Evolutionary conservation across 2,888 invertebrate species (phyloP).

Genomic region (Rhodophaea formosa): DNA sequence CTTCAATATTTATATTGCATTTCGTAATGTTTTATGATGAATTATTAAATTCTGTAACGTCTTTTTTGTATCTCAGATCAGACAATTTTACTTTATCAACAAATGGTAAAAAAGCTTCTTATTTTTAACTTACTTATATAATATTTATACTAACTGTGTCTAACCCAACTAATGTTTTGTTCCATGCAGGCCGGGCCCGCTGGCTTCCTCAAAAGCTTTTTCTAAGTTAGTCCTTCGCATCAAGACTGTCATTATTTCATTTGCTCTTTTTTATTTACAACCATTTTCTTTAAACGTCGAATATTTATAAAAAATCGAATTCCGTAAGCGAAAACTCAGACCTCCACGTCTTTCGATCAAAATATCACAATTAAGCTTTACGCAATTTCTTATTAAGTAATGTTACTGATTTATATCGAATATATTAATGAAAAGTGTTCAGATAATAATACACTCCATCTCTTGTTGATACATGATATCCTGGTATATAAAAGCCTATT

Average conservation of each 20-base stretch:
- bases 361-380: conserved; percentile 30
- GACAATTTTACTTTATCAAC: not conserved
- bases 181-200: conserved; percentile 91
- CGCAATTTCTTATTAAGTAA: conserved; percentile 64
- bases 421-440: conserved; percentile 72
- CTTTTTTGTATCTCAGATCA: too few relatives aligned
- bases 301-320: conserved; percentile 28
- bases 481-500: conserved; percentile 47
- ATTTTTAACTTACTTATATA: too few relatives aligned
- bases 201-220: conserved; percentile 97
- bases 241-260: conserved; percentile 77
- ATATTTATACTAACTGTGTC: conserved; percentile 23
- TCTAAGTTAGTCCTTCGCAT: conserved; percentile 85
- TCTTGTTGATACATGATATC: conserved; percentile 61
- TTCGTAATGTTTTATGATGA: too few relatives aligned
- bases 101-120: conserved; percentile 1
- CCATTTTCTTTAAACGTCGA: conserved; percentile 63
- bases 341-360: conserved; percentile 59
- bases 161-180: conserved; percentile 55
- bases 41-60: too few relatives aligned
- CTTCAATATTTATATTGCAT: too few relatives aligned
- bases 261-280: conserved; percentile 62
- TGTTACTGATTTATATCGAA: conserved; percentile 58
- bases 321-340: conserved; percentile 56
- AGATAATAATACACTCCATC: conserved; percentile 63